Evolutionary conservation across 2,888 invertebrate genomes (phyloP), one percentile per base, ranked within the genome.

Genomic region (Drosophila silvestris): DNA sequence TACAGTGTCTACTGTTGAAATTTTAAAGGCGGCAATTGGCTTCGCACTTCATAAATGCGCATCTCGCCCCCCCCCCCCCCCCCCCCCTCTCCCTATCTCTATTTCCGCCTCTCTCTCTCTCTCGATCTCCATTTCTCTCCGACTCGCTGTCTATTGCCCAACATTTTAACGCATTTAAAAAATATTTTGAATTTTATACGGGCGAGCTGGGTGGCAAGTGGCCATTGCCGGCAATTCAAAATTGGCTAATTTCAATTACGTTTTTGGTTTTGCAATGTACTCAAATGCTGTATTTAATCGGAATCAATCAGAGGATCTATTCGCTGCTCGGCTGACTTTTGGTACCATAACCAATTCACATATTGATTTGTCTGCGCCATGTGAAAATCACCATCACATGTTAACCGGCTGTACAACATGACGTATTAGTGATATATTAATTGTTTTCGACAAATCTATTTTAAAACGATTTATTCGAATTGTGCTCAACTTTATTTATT

Each of bases 31-130:
- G 78, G 66, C 86, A 83, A 87, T 89, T 85, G 79, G 83, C 88
- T 84, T 85, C 88, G 84, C 84, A 85, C 84, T 89, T 89, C 88
- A 89, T 85, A 74, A 87, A 89, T 64, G 78, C 58, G 58, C 64
- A 68, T 19, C 63, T 47, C 33, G 10, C 37, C 22, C 39, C 22
- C n/a, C 35, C 26, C 3, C n/a, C 22, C 16, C 6, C 37, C 22
- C 39, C 22, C n/a, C 35, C 26, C 3, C n/a, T 26, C 16, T 9
- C 7, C 22, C 14, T 14, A 22, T 47, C 47, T 47, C 7, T 4
- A 47, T 22, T 47, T 32, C 41, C 12, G 4, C 44, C 39, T 1
- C n/a, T n/a, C n/a, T 41, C 12, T 12, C 5, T n/a, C 3, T 47
- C 26, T 16, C 7, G 0, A 22, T 22, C 5, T 47, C 16, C 16